Base-by-base conservation (phyloP, 2,797 vertebrate species). In the Pipistrellus nathusii region DNA sequence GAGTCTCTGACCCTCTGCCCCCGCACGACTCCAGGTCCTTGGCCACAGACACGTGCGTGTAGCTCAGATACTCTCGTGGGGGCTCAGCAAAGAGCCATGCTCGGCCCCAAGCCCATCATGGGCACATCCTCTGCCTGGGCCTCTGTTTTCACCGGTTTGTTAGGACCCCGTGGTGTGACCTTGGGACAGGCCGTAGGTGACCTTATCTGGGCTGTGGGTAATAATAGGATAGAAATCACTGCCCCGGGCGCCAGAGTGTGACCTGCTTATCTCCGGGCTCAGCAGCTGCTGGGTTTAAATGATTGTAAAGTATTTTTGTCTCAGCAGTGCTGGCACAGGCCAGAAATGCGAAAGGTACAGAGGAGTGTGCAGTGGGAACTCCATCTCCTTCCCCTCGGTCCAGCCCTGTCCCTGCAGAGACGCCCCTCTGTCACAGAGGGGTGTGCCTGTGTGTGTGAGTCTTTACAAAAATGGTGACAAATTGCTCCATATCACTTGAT, bases 151-250 rank as follows among this genome's bases (percentile, higher is more conserved):
- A 10, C 17, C 38, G 14, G 62, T 53, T 13, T 53, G 64, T 53
- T 68, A 10, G 57, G 64, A 6, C 46, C 18, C 5, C 6, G 10
- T 3, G 55, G 5, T 41, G 27, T 86, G 92, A 89, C 95, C 94
- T 96, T 91, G 94, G 35, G 23, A 62, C 8, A 7, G 57, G 64
- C 46, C 1, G 2, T 18, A 1, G 21, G 84, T 38, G 66, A 53
- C 84, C 32, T 83, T 95, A 89, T 95, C 81, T 72, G 66, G 2
- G 35, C 81, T 23, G 35, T 35, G 85, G 90, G 48, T 96, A 94
- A 96, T 96, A 93, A 96, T 95, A 95, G 96, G 90, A 72, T 9
- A 25, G 85, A 77, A 90, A 96, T 94, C 68, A 9, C 46, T 2
- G 30, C 76, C 30, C 12, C 25, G 21, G 68, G 85, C 68, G 8